phyloP scores from a whole-genome alignment of 2,888 invertebrate species.

The Philaethria dido region DNA sequence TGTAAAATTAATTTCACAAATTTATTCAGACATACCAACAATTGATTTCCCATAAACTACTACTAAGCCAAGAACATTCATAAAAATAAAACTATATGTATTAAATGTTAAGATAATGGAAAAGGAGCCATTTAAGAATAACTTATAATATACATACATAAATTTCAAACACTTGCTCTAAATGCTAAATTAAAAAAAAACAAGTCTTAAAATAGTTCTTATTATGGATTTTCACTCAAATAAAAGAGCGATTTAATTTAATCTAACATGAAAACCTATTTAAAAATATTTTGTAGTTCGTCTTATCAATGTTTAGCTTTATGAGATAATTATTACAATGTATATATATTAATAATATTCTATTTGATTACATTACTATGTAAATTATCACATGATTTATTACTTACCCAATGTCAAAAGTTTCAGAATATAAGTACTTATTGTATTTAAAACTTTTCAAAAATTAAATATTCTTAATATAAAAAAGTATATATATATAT shows the following conservation, averaged over 20 bases:
- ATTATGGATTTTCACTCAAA: background rate
- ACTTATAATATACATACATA: background rate
- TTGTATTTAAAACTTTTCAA: constrained; percentile 69
- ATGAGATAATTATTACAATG: constrained; percentile 57
- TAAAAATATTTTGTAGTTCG: constrained; percentile 43
- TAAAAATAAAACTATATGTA: background rate
- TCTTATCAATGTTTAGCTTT: constrained; percentile 44
- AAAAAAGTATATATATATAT: constrained; percentile 33
- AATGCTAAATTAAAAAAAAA: no score
- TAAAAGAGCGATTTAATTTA: constrained; percentile 45
- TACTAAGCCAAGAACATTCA: constrained; percentile 30
- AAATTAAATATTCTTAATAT: constrained; percentile 61
- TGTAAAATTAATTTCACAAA: constrained; percentile 66
- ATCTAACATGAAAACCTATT: constrained; percentile 22
- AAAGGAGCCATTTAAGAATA: background rate
- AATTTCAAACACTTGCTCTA: constrained; percentile 5
- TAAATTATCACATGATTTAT: constrained; percentile 62
- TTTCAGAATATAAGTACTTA: constrained; percentile 65
- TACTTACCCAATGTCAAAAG: constrained; percentile 64
- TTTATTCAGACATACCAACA: constrained; percentile 66
- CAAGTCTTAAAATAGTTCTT: background rate
- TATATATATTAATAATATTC: constrained; percentile 62
- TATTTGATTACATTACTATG: constrained; percentile 65
- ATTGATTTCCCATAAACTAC: constrained; percentile 66
- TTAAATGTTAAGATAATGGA: background rate